Conservation (phyloP, 2,888 invertebrate species). For the Microctonus aethiopoides region DNA sequence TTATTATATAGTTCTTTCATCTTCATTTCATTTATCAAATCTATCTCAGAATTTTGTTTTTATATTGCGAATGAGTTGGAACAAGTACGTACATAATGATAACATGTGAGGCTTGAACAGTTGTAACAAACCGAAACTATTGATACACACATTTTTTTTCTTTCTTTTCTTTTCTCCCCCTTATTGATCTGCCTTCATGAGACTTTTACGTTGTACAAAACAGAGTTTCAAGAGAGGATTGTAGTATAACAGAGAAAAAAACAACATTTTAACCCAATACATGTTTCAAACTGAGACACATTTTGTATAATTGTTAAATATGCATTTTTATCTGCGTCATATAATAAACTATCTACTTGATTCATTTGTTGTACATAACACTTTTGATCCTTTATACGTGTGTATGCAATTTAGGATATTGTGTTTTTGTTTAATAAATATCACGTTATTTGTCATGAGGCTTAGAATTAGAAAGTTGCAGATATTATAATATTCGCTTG, state of each 20-base stretch:
- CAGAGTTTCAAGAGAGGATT: conserved; percentile 20
- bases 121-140: neutral
- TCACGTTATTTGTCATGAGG: conserved; percentile 51
- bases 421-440: conserved; percentile 57
- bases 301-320: neutral
- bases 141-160: neutral
- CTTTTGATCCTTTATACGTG: neutral
- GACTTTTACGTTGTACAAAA: conserved; percentile 3
- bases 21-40: neutral
- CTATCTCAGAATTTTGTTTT: neutral
- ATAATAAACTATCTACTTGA: conserved; percentile 16
- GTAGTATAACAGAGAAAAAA: neutral
- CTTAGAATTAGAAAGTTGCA: conserved; percentile 49
- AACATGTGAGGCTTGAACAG: neutral
- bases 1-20: neutral
- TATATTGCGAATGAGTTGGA: neutral
- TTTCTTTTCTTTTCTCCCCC: neutral
- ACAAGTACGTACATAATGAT: neutral
- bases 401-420: neutral
- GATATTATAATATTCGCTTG: conserved; percentile 42
- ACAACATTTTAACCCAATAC: neutral
- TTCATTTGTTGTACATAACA: neutral
- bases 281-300: neutral
- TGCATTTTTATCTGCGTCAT: conserved; percentile 17
- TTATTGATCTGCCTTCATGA: neutral